Evolutionary conservation across 2,797 vertebrate species (phyloP).

Genomic region (Cyclura pinguis): DNA sequence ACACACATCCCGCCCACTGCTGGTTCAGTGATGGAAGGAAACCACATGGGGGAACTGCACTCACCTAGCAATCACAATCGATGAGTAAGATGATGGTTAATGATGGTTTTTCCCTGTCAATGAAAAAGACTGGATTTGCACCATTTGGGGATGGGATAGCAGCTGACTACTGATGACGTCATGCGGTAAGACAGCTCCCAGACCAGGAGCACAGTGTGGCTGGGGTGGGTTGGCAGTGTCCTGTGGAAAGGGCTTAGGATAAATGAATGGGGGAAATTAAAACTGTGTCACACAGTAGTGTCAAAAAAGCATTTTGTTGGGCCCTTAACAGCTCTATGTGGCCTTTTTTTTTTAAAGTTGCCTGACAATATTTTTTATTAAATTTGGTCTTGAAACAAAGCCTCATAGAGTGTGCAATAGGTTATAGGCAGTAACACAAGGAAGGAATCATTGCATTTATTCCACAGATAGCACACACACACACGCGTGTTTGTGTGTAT

Average conservation of each 20-base stretch:
- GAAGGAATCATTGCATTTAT: neutral
- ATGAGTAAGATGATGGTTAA: too few species aligned
- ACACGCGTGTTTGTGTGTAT: neutral
- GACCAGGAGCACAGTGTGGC: too few species aligned
- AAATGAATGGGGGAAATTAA: constrained; percentile 4
- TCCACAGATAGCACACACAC: neutral
- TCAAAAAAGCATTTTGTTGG: constrained; percentile 2
- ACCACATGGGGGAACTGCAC: too few species aligned
- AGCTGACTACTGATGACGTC: too few species aligned
- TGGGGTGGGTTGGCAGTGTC: too few species aligned
- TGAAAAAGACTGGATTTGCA: too few species aligned
- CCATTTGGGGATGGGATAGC: too few species aligned
- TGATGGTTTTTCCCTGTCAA: too few species aligned
- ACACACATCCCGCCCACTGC: too few species aligned
- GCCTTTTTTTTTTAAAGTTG: neutral
- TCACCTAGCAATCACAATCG: too few species aligned
- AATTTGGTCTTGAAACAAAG: neutral
- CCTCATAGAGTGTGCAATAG: constrained; percentile 9
- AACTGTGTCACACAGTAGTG: neutral
- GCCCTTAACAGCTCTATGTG: neutral
- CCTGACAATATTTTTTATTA: constrained; percentile 27
- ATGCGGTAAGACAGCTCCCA: too few species aligned
- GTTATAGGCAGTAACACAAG: constrained; percentile 18
- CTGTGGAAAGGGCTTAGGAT: neutral
- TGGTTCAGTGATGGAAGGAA: too few species aligned